A percentile compares a stretch with the other conserved stretches of the same genome.
Conservation (phyloP, 2,797 vertebrate genomes). For the Enteromius radiatus region DNA sequence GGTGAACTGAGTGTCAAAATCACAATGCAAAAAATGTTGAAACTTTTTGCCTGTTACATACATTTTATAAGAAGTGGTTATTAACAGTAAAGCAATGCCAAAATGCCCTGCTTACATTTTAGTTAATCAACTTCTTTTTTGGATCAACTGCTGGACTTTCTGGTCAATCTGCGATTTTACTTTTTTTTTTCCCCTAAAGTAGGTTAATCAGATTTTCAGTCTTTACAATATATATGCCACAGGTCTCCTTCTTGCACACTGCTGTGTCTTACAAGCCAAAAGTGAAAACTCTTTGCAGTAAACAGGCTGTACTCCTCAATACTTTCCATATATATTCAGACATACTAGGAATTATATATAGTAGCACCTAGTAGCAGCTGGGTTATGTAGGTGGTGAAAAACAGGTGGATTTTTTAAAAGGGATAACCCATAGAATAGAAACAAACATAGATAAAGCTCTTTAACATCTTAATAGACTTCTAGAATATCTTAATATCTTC, state of each 20-base stretch:
- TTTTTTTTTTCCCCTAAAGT: slow-evolving; percentile 70
- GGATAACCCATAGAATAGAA: background rate
- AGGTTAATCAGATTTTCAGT: slow-evolving; percentile 81
- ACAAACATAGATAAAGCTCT: background rate
- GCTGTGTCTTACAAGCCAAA: slow-evolving; percentile 65
- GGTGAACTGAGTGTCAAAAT: background rate
- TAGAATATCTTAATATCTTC: background rate
- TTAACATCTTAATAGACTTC: background rate
- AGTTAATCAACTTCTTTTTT: background rate
- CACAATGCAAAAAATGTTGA: background rate
- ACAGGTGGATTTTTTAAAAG: background rate
- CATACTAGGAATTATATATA: background rate
- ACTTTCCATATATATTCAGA: background rate
- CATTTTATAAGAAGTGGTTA: background rate
- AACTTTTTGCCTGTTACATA: background rate
- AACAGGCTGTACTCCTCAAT: slow-evolving; percentile 73
- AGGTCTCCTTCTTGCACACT: slow-evolving; percentile 61
- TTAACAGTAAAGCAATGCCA: background rate
- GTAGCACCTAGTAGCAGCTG: background rate
- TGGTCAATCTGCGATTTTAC: slow-evolving; percentile 48
- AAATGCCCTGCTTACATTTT: background rate
- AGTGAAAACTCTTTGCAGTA: slow-evolving; percentile 73
- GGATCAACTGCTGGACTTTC: slow-evolving; percentile 52
- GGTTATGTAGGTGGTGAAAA: background rate
- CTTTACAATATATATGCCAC: slow-evolving; percentile 77